These are phyloP conservation scores for Neosalanx taihuensis DNA, from an alignment of 2,797 vertebrate genomes.

Conservation along the genomic window DNA sequence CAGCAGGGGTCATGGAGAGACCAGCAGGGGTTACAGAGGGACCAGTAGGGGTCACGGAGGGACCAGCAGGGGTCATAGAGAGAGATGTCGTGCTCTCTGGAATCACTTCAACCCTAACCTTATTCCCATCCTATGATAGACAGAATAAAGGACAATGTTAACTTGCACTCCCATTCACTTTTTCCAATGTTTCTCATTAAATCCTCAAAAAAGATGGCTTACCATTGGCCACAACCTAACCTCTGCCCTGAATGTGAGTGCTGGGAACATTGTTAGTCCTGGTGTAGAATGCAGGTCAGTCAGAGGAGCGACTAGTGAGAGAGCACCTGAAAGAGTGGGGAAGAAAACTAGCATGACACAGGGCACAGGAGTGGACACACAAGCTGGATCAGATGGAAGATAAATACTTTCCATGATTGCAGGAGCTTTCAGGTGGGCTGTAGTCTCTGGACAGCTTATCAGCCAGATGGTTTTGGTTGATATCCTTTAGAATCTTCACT, in stretches of 20 bases:
- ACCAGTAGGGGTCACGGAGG: background rate
- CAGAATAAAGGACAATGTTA: background rate
- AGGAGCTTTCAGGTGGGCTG: background rate
- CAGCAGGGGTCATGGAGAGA: background rate
- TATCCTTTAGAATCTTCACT: background rate
- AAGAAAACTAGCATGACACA: background rate
- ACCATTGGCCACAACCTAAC: background rate
- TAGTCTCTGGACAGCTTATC: background rate
- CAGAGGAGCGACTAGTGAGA: background rate
- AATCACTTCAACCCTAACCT: background rate
- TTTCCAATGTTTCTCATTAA: background rate
- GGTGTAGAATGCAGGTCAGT: background rate
- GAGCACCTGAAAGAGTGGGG: background rate
- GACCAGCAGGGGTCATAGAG: background rate
- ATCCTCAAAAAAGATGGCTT: background rate
- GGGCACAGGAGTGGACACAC: background rate
- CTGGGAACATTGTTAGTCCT: background rate
- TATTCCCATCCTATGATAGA: background rate
- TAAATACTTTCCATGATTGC: slow-evolving; percentile 1
- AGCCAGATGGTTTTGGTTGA: background rate
- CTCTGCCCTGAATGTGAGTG: background rate
- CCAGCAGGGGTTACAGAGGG: background rate
- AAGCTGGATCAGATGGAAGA: background rate
- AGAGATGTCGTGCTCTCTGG: background rate
- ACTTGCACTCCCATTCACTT: background rate